Conservation (phyloP, 35 echinoderm and acorn worm species). For the Ophioderma brevispina region DNA sequence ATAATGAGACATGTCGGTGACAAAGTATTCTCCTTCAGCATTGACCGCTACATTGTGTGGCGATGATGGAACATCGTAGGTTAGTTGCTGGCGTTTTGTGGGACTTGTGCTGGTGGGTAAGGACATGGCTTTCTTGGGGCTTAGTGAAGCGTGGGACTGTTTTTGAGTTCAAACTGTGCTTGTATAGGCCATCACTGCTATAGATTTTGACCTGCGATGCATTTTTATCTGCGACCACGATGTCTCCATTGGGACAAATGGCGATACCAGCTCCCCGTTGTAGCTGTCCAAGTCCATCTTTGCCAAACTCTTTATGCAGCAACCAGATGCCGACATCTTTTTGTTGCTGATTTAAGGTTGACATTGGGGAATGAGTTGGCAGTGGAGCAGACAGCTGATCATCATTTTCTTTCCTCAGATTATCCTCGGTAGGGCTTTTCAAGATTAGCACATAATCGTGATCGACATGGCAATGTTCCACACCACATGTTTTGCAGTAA, state of each 20-base stretch:
- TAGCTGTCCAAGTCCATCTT: not conserved
- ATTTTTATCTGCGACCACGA: not conserved
- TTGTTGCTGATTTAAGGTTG: not conserved
- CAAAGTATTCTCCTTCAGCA: not conserved
- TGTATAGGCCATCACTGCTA: not conserved
- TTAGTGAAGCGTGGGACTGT: not conserved
- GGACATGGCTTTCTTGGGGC: not conserved
- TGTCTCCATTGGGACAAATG: not conserved
- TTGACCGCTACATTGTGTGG: not conserved
- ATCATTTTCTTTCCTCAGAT: not conserved
- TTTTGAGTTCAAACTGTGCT: not conserved
- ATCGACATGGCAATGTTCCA: not conserved
- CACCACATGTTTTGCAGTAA: not conserved
- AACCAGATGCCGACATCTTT: not conserved
- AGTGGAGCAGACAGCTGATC: not conserved
- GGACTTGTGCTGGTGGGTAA: not conserved
- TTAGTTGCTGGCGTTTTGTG: not conserved
- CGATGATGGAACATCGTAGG: not conserved
- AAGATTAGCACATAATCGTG: not conserved
- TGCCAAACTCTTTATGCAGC: not conserved
- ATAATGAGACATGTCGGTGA: not conserved
- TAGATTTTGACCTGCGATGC: constrained; percentile 1
- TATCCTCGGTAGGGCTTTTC: not conserved
- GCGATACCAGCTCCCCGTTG: not conserved
- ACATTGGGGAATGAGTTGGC: not conserved